Evolutionary conservation across 2,888 invertebrate genomes (phyloP).

Genomic region (Neoaliturus tenellus): DNA sequence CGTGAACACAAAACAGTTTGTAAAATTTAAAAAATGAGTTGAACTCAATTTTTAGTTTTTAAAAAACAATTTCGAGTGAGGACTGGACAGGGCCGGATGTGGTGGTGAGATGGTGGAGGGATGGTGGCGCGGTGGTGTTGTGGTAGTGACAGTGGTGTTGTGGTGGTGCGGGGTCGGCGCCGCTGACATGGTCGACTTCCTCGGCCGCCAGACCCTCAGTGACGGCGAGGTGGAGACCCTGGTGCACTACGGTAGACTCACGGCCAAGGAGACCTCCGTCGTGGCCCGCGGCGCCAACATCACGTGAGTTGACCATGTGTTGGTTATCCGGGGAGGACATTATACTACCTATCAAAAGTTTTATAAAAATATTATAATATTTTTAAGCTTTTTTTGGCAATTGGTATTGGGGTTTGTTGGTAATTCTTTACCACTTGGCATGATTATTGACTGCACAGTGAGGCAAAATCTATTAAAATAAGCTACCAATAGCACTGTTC

Average conservation of each 20-base stretch:
- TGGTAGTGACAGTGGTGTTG: slow-evolving; percentile 12
- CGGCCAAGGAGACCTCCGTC: slow-evolving; percentile 80
- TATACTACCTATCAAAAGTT: not conserved
- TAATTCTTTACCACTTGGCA: too few relatives aligned
- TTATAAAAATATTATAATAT: not conserved
- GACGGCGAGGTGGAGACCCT: slow-evolving; percentile 84
- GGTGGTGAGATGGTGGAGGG: not conserved
- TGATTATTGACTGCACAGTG: too few relatives aligned
- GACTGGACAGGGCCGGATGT: too few relatives aligned
- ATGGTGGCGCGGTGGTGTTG: not conserved
- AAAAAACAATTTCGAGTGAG: not conserved
- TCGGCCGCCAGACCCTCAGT: slow-evolving; percentile 79
- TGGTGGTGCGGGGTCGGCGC: not conserved
- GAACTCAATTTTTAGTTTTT: too few relatives aligned
- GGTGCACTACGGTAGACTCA: slow-evolving; percentile 79
- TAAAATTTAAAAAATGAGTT: too few relatives aligned
- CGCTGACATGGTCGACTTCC: slow-evolving; percentile 74
- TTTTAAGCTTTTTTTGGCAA: too few relatives aligned
- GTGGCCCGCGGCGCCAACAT: slow-evolving; percentile 71
- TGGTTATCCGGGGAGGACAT: too few relatives aligned
- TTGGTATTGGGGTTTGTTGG: too few relatives aligned
- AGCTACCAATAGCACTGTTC: too few relatives aligned
- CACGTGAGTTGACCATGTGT: too few relatives aligned
- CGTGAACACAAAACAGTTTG: too few relatives aligned
- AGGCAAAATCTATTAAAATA: too few relatives aligned